These are phyloP conservation scores for Drosophila kambysellisi DNA, from an alignment of 2,888 invertebrate genomes.

Conservation along the genomic window DNA sequence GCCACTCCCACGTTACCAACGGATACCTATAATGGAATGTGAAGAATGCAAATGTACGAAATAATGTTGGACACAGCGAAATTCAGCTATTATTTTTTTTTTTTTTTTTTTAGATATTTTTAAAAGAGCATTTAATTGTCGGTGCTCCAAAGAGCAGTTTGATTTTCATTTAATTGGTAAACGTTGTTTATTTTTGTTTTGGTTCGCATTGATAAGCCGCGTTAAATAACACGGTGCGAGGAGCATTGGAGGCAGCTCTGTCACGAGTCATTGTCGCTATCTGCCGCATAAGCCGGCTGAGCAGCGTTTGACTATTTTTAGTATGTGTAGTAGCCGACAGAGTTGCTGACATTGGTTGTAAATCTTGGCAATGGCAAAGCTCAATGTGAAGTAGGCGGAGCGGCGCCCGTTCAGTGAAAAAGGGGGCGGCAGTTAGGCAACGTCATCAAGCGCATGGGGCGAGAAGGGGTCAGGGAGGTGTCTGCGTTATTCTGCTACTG, in stretches of 20 bases:
- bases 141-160: not conserved
- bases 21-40: not conserved
- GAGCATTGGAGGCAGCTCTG: constrained; percentile 37
- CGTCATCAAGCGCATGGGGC: constrained; percentile 3
- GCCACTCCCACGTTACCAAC: too few relatives aligned
- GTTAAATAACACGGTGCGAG: constrained; percentile 31
- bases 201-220: constrained; percentile 60
- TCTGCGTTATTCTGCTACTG: not conserved
- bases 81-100: not conserved
- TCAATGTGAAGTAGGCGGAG: constrained; percentile 54
- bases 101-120: not conserved
- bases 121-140: constrained; percentile 5
- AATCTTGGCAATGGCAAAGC: constrained; percentile 74
- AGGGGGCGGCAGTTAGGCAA: not conserved
- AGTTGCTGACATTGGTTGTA: constrained; percentile 72
- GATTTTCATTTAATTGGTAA: not conserved
- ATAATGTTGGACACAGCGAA: not conserved
- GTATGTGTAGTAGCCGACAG: constrained; percentile 39
- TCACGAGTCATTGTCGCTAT: constrained; percentile 63
- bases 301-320: constrained; percentile 55
- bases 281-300: constrained; percentile 53
- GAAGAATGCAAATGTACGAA: not conserved
- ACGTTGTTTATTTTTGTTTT: constrained; percentile 10
- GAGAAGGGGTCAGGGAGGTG: not conserved
- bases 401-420: constrained; percentile 1